Conservation (phyloP, 2,888 invertebrate genomes). For the Heteromyza rotundicornis region DNA sequence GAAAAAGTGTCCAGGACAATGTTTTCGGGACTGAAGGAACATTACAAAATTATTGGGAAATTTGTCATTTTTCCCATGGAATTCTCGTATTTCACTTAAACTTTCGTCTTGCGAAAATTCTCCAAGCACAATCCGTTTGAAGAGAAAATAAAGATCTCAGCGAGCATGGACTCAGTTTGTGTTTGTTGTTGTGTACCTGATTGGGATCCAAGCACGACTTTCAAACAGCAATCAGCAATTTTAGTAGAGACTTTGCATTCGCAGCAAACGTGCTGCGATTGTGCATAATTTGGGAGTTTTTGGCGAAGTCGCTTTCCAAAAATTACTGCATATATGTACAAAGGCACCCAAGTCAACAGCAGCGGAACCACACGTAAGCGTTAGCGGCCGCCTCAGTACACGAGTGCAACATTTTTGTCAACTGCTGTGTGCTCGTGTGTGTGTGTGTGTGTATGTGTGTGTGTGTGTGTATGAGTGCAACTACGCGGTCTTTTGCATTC, state of each 20-base stretch:
- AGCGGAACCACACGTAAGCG: not conserved
- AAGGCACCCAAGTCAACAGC: not conserved
- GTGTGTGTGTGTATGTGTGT: too few species aligned
- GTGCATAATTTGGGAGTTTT: conserved; percentile 30
- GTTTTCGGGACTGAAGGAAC: too few species aligned
- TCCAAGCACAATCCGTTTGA: too few species aligned
- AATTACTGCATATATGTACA: not conserved
- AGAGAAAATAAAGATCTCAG: too few species aligned
- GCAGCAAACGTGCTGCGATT: conserved; percentile 26
- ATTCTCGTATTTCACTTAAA: too few species aligned
- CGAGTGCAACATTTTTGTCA: not conserved
- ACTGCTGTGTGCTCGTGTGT: not conserved
- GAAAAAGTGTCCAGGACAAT: too few species aligned
- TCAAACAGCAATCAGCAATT: conserved; percentile 1
- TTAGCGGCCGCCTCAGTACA: not conserved
- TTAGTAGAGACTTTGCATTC: not conserved
- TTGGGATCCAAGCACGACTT: not conserved
- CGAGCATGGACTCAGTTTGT: too few species aligned
- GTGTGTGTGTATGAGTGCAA: too few species aligned
- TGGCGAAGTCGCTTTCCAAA: conserved; percentile 5
- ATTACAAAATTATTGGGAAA: too few species aligned
- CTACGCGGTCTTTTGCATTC: not conserved
- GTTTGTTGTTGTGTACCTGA: too few species aligned
- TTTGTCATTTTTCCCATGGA: too few species aligned
- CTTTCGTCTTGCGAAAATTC: too few species aligned